These are phyloP conservation scores for Burhinus oedicnemus DNA, from an alignment of 2,113 vertebrate genomes.

Conservation along the genomic window DNA sequence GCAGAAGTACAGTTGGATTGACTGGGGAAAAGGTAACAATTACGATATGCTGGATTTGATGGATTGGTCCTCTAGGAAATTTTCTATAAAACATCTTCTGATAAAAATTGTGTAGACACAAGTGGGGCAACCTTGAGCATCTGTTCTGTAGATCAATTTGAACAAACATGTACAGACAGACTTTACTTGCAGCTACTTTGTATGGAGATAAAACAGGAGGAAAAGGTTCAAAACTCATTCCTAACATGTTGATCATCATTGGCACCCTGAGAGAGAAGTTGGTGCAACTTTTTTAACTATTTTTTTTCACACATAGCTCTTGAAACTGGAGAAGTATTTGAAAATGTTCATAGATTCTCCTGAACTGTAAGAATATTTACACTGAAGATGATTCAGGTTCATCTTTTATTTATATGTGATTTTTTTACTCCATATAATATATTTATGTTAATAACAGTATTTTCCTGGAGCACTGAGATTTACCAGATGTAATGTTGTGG, in stretches of 20 bases:
- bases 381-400: not conserved
- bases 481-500: not conserved
- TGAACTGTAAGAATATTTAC: not conserved
- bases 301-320: not conserved
- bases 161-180: not conserved
- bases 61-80: not conserved
- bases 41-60: not conserved
- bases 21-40: not conserved
- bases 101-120: not conserved
- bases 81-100: not conserved
- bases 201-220: not conserved
- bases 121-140: not conserved
- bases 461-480: not conserved
- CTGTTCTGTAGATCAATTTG: not conserved
- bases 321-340: not conserved
- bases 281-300: not conserved
- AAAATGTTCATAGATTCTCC: not conserved
- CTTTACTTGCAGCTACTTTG: not conserved
- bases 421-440: not conserved
- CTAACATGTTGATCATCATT: not conserved
- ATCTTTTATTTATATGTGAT: slow-evolving; percentile 7
- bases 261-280: not conserved
- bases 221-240: not conserved
- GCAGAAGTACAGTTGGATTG: not conserved
- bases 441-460: not conserved